phyloP scores from a whole-genome alignment of 1,140 invertebrate species.

The Sipha flava region DNA sequence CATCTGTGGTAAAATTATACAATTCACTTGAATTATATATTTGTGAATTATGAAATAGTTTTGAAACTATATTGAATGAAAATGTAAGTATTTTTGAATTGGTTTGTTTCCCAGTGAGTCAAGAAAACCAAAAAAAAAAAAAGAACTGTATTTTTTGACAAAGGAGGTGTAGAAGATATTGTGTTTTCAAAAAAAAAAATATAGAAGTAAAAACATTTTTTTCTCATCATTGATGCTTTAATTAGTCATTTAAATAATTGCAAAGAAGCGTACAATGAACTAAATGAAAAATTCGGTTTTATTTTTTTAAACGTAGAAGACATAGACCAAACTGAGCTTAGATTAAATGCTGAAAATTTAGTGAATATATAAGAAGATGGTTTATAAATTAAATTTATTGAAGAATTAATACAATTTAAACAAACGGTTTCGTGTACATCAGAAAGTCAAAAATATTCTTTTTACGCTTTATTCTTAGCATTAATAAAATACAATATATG shows the following conservation, averaged over 20 bases:
- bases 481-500: not conserved
- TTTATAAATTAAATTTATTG: not conserved
- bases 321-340: not conserved
- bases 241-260: not conserved
- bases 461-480: not conserved
- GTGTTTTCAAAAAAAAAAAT: not conserved
- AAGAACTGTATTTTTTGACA: not conserved
- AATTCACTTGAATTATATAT: not conserved
- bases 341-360: not conserved
- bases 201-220: not conserved
- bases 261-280: not conserved
- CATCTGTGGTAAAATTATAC: not conserved
- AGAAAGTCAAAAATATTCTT: not conserved
- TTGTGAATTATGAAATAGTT: not conserved
- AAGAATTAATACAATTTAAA: not conserved
- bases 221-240: not conserved
- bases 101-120: not conserved
- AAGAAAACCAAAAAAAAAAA: not conserved
- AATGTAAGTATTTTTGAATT: not conserved
- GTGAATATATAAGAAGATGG: not conserved
- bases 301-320: not conserved
- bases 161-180: not conserved
- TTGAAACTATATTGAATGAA: not conserved
- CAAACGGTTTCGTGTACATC: not conserved
- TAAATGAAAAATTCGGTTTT: not conserved